These are phyloP conservation scores for Donacobius atricapilla DNA, from an alignment of 2,113 vertebrate genomes.

Conservation along the genomic window DNA sequence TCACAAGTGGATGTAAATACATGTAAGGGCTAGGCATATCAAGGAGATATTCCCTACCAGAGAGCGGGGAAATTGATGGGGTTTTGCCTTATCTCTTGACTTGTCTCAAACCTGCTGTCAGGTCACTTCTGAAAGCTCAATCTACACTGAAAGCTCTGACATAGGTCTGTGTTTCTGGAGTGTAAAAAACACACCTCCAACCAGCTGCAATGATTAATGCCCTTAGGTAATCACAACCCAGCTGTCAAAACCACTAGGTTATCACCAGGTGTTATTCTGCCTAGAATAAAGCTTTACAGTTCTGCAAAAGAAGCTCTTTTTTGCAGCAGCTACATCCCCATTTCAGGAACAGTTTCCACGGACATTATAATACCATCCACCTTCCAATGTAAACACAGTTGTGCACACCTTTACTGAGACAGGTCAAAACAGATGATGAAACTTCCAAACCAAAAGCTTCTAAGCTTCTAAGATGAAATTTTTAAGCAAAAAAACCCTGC, in stretches of 20 bases:
- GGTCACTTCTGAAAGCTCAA: background rate
- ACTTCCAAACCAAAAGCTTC: background rate
- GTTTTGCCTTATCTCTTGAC: background rate
- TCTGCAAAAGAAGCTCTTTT: background rate
- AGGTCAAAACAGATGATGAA: background rate
- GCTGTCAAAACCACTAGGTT: background rate
- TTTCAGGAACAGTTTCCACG: background rate
- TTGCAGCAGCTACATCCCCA: background rate
- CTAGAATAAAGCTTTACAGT: background rate
- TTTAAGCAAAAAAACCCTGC: background rate
- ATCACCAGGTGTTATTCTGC: background rate
- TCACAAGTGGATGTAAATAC: background rate
- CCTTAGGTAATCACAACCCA: background rate
- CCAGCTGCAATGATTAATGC: background rate
- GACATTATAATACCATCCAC: background rate
- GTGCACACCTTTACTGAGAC: background rate
- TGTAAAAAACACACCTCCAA: background rate
- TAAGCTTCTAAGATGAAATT: background rate
- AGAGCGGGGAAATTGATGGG: background rate
- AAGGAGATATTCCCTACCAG: background rate
- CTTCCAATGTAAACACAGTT: background rate
- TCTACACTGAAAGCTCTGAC: background rate
- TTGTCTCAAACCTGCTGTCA: background rate
- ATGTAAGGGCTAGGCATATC: background rate
- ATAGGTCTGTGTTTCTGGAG: background rate